These are phyloP conservation scores for Aphidius gifuensis DNA, from an alignment of 1,140 invertebrate species.

Conservation along the genomic window DNA sequence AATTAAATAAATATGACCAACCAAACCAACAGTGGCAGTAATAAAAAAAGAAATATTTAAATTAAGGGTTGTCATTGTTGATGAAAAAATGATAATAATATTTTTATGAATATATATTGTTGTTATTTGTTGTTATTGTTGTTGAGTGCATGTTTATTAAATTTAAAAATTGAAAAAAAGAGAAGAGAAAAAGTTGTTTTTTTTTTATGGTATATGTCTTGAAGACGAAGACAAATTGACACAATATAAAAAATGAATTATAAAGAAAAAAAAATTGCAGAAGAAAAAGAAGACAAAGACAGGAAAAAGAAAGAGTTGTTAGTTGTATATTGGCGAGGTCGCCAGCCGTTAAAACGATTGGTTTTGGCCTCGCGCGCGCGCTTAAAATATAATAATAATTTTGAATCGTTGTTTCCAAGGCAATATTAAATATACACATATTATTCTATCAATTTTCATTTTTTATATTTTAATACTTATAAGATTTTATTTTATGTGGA, in stretches of 20 bases:
- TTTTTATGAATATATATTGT: too few species aligned
- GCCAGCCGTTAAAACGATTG: slow-evolving; percentile 25
- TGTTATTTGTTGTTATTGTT: too few species aligned
- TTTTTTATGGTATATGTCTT: too few species aligned
- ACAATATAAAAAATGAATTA: neutral
- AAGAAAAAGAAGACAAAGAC: neutral
- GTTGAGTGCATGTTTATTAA: too few species aligned
- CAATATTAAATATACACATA: slow-evolving; percentile 12
- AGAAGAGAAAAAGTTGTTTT: too few species aligned
- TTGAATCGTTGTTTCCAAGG: slow-evolving; percentile 17
- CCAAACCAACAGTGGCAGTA: too few species aligned
- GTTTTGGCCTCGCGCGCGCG: slow-evolving; percentile 21
- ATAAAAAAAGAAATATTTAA: too few species aligned
- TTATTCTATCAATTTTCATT: slow-evolving; percentile 21
- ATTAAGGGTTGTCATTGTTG: too few species aligned
- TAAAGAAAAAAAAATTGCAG: slow-evolving; percentile 7
- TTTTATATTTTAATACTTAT: slow-evolving; percentile 16
- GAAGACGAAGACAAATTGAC: slow-evolving; percentile 1
- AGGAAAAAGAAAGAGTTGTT: slow-evolving; percentile 13
- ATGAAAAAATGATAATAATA: too few species aligned
- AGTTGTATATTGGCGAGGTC: slow-evolving; percentile 16
- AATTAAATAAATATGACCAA: too few species aligned
- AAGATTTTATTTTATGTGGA: slow-evolving; percentile 1
- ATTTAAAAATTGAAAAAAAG: too few species aligned
- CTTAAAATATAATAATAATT: too few species aligned